A percentile compares a stretch with the other conserved stretches of the same genome.
These are phyloP conservation scores for Polypedilum pembai DNA, from an alignment of 1,140 invertebrate species.

Conservation along the genomic window DNA sequence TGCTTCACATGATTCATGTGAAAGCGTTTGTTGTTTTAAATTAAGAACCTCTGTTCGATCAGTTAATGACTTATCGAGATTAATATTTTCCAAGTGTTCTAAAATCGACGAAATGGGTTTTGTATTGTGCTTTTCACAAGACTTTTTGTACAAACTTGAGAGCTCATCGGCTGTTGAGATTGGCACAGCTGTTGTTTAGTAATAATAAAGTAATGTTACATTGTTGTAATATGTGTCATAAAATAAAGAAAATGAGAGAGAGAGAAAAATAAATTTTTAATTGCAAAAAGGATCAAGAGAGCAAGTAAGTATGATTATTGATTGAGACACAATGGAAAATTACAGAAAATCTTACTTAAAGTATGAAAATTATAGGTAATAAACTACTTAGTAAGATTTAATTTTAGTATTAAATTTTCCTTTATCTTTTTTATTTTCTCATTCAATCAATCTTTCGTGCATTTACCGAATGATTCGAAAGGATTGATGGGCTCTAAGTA, in stretches of 20 bases:
- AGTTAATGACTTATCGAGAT: conserved; percentile 36
- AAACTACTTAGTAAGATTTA: no score
- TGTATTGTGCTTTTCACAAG: conserved; percentile 61
- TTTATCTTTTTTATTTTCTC: not conserved
- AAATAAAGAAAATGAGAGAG: not conserved
- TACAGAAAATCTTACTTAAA: not conserved
- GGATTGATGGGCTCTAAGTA: conserved; percentile 2
- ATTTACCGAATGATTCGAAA: not conserved
- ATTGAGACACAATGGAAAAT: conserved; percentile 20
- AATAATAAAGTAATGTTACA: no score
- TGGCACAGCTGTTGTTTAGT: not conserved
- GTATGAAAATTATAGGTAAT: no score
- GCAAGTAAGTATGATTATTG: not conserved
- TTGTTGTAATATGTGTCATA: conserved; percentile 9
- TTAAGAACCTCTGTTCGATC: conserved; percentile 46
- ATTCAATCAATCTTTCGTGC: not conserved
- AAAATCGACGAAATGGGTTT: conserved; percentile 59
- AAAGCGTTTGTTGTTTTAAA: conserved; percentile 49
- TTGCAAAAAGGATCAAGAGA: not conserved
- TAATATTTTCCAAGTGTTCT: conserved; percentile 59
- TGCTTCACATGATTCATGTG: conserved; percentile 57
- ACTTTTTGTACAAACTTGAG: conserved; percentile 58
- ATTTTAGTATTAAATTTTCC: not conserved
- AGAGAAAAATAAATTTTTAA: conserved; percentile 21
- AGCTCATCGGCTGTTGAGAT: conserved; percentile 50